These are phyloP conservation scores for Penaeus indicus DNA, from an alignment of 1,140 invertebrate genomes.

Conservation along the genomic window DNA sequence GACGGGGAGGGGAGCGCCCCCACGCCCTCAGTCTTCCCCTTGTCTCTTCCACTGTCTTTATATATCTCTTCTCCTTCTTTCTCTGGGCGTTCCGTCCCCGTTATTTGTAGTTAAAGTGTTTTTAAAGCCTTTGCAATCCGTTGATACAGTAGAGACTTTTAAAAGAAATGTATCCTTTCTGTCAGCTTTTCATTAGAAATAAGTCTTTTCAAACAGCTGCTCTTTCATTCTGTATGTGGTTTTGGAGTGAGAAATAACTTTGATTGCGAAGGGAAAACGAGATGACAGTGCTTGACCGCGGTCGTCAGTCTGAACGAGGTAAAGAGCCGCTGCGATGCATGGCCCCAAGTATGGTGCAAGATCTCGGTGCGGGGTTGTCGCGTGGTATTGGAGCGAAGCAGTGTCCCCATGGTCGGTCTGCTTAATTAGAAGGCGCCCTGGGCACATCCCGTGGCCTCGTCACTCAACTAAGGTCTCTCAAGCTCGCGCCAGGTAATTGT, in stretches of 20 bases:
- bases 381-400: conserved; percentile 11
- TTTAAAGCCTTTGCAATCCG: too few species aligned
- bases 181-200: too few species aligned
- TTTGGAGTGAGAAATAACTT: too few species aligned
- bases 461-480: conserved; percentile 54
- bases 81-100: too few species aligned
- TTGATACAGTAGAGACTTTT: too few species aligned
- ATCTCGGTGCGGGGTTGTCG: not conserved
- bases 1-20: conserved; percentile 23
- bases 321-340: not conserved
- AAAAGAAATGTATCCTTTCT: too few species aligned
- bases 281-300: too few species aligned
- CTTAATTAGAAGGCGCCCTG: conserved; percentile 54
- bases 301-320: too few species aligned
- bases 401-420: conserved; percentile 44
- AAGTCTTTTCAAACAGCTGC: too few species aligned
- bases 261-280: too few species aligned
- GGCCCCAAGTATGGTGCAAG: not conserved
- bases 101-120: too few species aligned
- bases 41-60: not conserved
- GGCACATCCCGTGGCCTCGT: conserved; percentile 53
- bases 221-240: too few species aligned
- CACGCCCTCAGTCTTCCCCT: conserved; percentile 15
- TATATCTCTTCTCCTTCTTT: conserved; percentile 1
- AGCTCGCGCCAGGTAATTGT: conserved; percentile 61